phyloP scores from a whole-genome alignment of 2,888 invertebrate genomes.

The Chrysolina oricalcia region DNA sequence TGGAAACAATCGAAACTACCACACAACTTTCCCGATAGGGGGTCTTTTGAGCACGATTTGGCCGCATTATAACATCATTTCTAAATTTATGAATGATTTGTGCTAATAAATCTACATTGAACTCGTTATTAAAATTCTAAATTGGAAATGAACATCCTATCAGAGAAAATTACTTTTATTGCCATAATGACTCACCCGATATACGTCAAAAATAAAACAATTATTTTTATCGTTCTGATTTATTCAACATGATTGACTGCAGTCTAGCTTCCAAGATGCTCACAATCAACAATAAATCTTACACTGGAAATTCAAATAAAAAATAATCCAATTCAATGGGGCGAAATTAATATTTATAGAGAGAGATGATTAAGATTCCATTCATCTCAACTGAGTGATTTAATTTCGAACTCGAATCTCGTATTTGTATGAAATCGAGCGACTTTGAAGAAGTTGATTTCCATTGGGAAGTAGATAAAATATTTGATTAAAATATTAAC shows the following conservation, averaged over 20 bases:
- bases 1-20: not conserved
- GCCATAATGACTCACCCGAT: not conserved
- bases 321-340: not conserved
- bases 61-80: not conserved
- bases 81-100: slow-evolving; percentile 2
- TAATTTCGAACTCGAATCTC: no score
- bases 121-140: not conserved
- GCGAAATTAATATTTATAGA: not conserved
- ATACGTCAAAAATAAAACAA: not conserved
- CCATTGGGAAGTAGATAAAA: no score
- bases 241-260: not conserved
- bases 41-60: no score
- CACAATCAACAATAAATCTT: not conserved
- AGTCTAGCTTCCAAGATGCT: not conserved
- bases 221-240: not conserved
- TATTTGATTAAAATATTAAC: no score
- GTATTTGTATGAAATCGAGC: no score
- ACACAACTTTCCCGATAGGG: no score
- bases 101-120: not conserved
- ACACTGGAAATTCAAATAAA: not conserved
- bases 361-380: not conserved
- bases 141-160: not conserved
- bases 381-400: no score
- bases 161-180: not conserved
- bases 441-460: no score